Conservation (phyloP, 2,888 invertebrate genomes). For the Sinohyriopsis cumingii region DNA sequence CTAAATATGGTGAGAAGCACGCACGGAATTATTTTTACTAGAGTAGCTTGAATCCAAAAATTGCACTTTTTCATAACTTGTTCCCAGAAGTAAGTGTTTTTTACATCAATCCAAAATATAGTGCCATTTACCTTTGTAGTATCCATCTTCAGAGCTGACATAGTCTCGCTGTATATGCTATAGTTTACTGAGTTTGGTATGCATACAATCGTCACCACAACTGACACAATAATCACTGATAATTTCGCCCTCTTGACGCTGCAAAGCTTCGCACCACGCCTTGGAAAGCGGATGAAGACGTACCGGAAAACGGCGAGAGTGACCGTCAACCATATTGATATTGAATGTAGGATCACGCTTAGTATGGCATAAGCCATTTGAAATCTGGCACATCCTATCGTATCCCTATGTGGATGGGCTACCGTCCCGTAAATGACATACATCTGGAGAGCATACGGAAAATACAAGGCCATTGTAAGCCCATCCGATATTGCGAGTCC, state of each 20-base stretch:
- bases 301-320: conserved; percentile 95
- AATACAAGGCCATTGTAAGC: conserved; percentile 90
- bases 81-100: conserved; percentile 63
- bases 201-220: conserved; percentile 65
- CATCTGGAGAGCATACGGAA: conserved; percentile 83
- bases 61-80: conserved; percentile 76
- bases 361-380: conserved; percentile 87
- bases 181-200: conserved; percentile 73
- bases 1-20: conserved; percentile 84
- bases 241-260: conserved; percentile 84
- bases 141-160: background rate
- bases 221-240: conserved; percentile 80
- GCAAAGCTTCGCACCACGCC: conserved; percentile 87
- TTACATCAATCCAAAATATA: conserved; percentile 74
- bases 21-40: conserved; percentile 93
- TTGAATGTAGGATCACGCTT: conserved; percentile 89
- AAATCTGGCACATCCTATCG: conserved; percentile 66
- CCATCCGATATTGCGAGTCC: conserved; percentile 90
- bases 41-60: conserved; percentile 93
- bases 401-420: conserved; percentile 55
- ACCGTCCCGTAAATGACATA: conserved; percentile 61
- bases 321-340: conserved; percentile 94
- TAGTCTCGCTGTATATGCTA: conserved; percentile 70
- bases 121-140: conserved; percentile 37
- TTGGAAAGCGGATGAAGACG: conserved; percentile 76